Evolutionary conservation across 2,797 vertebrate species (phyloP).

Genomic region (Capromys pilorides): DNA sequence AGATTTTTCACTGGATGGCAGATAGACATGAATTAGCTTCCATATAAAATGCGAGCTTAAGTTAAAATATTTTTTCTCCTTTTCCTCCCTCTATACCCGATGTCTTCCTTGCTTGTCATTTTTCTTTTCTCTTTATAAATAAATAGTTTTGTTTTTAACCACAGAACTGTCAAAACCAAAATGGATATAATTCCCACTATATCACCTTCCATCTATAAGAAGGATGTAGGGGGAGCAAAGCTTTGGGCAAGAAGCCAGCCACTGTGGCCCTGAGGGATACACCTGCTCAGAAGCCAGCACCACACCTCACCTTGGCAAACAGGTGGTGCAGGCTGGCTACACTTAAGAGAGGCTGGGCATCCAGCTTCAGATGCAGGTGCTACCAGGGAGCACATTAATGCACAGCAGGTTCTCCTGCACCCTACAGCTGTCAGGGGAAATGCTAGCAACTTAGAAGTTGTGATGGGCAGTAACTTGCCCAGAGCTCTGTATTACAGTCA

Average conservation of each 20-base stretch:
- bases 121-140: slow-evolving; percentile 46
- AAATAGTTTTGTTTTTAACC: slow-evolving; percentile 57
- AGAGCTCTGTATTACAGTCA: background rate
- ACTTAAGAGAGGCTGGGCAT: background rate
- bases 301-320: background rate
- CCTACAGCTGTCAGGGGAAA: background rate
- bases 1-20: background rate
- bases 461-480: background rate
- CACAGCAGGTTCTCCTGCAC: no score
- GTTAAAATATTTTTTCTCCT: background rate
- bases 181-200: slow-evolving; percentile 25
- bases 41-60: background rate
- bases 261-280: background rate
- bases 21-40: background rate
- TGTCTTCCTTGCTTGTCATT: background rate
- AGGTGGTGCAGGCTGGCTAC: background rate
- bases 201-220: slow-evolving; percentile 35
- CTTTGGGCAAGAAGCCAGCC: background rate
- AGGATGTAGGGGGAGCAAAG: background rate
- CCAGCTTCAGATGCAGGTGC: background rate
- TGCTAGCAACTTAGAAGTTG: background rate
- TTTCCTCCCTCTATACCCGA: background rate
- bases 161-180: slow-evolving; percentile 41
- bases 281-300: background rate
- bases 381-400: background rate